These are phyloP conservation scores for Peucedramus taeniatus DNA, from an alignment of 2,113 vertebrate genomes.

Conservation along the genomic window DNA sequence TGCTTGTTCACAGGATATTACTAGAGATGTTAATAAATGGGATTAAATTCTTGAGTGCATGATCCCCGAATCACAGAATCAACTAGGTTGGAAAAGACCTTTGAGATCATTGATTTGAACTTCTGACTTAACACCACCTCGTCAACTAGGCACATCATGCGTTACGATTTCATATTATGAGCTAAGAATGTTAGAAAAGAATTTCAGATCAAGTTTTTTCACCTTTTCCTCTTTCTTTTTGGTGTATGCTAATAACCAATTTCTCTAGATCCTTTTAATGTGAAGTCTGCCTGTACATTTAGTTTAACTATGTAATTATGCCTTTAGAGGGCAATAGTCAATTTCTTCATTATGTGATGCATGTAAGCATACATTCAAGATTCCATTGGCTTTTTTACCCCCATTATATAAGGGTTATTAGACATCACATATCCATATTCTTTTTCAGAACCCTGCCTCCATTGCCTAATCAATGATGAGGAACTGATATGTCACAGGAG, in stretches of 20 bases:
- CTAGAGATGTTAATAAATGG: not conserved
- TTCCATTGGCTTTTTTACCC: not conserved
- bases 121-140: not conserved
- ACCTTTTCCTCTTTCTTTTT: not conserved
- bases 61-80: not conserved
- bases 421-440: not conserved
- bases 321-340: not conserved
- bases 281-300: not conserved
- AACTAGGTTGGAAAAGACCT: not conserved
- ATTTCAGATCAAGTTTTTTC: not conserved
- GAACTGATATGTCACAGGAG: not conserved
- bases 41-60: not conserved
- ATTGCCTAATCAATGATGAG: not conserved
- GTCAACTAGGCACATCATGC: not conserved
- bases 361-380: not conserved
- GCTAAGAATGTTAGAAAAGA: not conserved
- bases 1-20: not conserved
- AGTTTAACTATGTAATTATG: not conserved
- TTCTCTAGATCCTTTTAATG: not conserved
- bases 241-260: not conserved
- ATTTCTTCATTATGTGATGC: not conserved
- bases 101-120: not conserved
- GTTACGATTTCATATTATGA: not conserved
- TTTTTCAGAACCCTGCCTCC: not conserved
- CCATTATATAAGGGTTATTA: not conserved